phyloP scores from a whole-genome alignment of 2,888 invertebrate genomes.

The Pristionchus entomophagus region DNA sequence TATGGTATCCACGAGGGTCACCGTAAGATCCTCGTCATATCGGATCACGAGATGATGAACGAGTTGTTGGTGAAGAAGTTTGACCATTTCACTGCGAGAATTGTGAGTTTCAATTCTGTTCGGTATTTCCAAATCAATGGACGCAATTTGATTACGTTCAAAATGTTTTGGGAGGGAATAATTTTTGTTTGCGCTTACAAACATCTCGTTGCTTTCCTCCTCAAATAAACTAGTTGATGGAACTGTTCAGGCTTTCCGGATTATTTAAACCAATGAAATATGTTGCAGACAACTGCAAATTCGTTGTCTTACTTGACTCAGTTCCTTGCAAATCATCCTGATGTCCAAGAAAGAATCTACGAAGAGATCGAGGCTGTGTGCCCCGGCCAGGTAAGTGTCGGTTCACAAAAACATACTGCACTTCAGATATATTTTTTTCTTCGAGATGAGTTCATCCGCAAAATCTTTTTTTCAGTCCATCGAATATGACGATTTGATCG shows the following conservation, averaged over 20 bases:
- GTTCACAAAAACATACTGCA: not conserved
- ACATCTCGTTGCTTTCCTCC: too few relatives aligned
- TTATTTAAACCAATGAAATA: too few relatives aligned
- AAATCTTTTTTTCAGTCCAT: not conserved
- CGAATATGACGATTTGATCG: slow-evolving; percentile 62
- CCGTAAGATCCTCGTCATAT: slow-evolving; percentile 75
- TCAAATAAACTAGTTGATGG: too few relatives aligned
- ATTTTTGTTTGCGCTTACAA: too few relatives aligned
- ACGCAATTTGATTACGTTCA: too few relatives aligned
- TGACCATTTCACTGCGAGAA: slow-evolving; percentile 77
- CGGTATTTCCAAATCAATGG: too few relatives aligned
- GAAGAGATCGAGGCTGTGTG: slow-evolving; percentile 53
- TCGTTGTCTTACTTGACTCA: slow-evolving; percentile 40
- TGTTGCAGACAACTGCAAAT: slow-evolving; percentile 77
- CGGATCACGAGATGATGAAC: slow-evolving; percentile 76
- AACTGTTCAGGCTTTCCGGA: too few relatives aligned
- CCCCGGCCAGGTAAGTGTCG: slow-evolving; percentile 48
- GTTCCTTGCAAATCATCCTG: slow-evolving; percentile 57
- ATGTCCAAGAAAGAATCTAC: slow-evolving; percentile 56
- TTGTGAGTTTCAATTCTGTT: slow-evolving; percentile 68
- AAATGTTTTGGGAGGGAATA: too few relatives aligned
- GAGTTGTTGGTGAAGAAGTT: slow-evolving; percentile 78
- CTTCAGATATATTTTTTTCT: too few relatives aligned
- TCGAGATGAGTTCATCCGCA: not conserved
- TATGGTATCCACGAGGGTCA: slow-evolving; percentile 64